Evolutionary conservation across 2,888 invertebrate species (phyloP), one percentile per base, ranked within the genome.

Genomic region (Microctonus hyperodae): DNA sequence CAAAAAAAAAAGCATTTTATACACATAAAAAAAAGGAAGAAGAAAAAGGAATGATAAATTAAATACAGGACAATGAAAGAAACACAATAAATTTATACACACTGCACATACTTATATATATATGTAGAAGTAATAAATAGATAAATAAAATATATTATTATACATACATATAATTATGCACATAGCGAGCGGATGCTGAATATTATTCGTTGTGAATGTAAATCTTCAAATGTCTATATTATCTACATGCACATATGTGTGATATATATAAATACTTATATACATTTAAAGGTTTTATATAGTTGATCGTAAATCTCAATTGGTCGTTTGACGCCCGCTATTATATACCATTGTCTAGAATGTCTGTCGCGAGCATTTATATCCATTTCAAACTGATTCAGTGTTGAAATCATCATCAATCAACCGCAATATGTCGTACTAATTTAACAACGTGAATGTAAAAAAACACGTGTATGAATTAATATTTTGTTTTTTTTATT

Each of bases 151-250:
- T n/a, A n/a, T n/a, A n/a, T n/a, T n/a, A n/a, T n/a, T n/a, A n/a
- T n/a, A n/a, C n/a, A n/a, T n/a, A n/a, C n/a, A n/a, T n/a, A n/a
- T n/a, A n/a, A n/a, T n/a, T n/a, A n/a, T n/a, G n/a, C n/a, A n/a
- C 44, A 51, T 51, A 13, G 50, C 57, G 44, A 63, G 65, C 68
- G 68, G 68, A 69, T 65, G 65, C 63, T 37, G 65, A 63, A 59
- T 61, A 66, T 69, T 65, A 69, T 63, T 53, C 59, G 44, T 62
- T 65, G 56, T 51, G 66, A 63, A 69, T 63, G 59, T 25, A 44
- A 48, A 25, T 23, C n/a, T 48, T 44, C n/a, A 44, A 48, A 25
- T 44, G 48, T 20, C 10, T 44, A 5, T 44, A 16, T 44, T 13
- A 44, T 16, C 9, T n/a, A 6, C 16, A 20, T 7, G 16, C 9